A percentile compares a stretch with the other conserved stretches of the same genome.
phyloP scores from a whole-genome alignment of 2,888 invertebrate species.

The Lepidocyrtinus sp. region DNA sequence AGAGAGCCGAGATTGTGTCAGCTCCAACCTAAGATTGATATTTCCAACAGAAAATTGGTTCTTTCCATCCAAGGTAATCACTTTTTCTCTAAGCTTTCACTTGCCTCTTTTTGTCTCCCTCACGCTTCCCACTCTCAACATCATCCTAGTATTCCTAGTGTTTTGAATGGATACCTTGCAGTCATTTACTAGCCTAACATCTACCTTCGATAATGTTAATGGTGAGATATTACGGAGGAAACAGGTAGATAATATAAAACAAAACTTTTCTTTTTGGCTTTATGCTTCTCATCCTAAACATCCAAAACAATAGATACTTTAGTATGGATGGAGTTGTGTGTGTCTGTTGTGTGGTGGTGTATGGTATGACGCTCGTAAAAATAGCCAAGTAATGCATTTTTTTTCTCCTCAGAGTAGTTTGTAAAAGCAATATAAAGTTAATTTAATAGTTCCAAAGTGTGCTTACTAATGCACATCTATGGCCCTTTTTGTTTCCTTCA shows the following conservation, averaged over 20 bases:
- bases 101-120: constrained; percentile 14
- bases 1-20: constrained; percentile 84
- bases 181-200: background rate
- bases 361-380: background rate
- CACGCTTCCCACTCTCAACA: background rate
- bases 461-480: background rate
- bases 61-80: constrained; percentile 65
- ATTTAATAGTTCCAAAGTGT: background rate
- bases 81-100: constrained; percentile 33
- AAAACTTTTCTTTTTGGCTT: background rate
- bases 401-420: background rate
- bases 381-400: background rate
- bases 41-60: constrained; percentile 69
- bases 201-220: background rate
- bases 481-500: background rate
- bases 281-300: background rate
- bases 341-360: background rate
- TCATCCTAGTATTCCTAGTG: background rate
- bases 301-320: background rate
- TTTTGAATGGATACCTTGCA: background rate
- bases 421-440: background rate
- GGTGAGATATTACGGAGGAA: background rate
- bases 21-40: constrained; percentile 81
- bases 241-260: background rate
- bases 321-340: background rate